Evolutionary conservation across 37 sponge, comb jelly and placozoan genomes (phyloP).

Genomic region (Eunapius fragilis): DNA sequence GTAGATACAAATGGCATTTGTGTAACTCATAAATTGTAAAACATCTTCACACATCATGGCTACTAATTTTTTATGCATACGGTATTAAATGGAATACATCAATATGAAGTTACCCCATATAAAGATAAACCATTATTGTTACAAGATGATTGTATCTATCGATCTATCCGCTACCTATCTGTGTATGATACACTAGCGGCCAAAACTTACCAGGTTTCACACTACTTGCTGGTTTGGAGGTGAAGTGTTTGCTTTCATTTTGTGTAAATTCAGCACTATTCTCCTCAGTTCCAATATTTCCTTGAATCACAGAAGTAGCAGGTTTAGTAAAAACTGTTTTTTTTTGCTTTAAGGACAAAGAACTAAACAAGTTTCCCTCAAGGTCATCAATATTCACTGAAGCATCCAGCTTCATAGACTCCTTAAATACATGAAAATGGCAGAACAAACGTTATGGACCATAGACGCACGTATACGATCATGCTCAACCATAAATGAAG

Average conservation of each 20-base stretch:
- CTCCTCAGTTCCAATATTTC: neutral
- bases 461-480: neutral
- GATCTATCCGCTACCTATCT: too few relatives aligned
- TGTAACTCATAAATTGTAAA: too few relatives aligned
- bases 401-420: conserved; percentile 30
- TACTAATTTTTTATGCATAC: too few relatives aligned
- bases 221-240: neutral
- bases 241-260: neutral
- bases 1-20: neutral
- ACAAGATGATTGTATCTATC: too few relatives aligned
- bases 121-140: too few relatives aligned
- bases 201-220: neutral
- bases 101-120: too few relatives aligned
- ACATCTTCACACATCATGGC: too few relatives aligned
- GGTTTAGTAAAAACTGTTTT: neutral
- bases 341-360: conserved; percentile 30
- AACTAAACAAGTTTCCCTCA: conserved; percentile 62
- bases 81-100: too few relatives aligned
- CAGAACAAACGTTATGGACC: neutral
- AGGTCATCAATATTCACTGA: conserved; percentile 65
- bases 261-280: neutral
- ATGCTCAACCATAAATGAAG: neutral
- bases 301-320: conserved; percentile 37
- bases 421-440: conserved; percentile 3
- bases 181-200: too few relatives aligned